Percentiles rank a stretch among this genome's conserved stretches.
These are phyloP conservation scores for Enteromius viviparus DNA, from an alignment of 2,797 vertebrate genomes.

Conservation along the genomic window DNA sequence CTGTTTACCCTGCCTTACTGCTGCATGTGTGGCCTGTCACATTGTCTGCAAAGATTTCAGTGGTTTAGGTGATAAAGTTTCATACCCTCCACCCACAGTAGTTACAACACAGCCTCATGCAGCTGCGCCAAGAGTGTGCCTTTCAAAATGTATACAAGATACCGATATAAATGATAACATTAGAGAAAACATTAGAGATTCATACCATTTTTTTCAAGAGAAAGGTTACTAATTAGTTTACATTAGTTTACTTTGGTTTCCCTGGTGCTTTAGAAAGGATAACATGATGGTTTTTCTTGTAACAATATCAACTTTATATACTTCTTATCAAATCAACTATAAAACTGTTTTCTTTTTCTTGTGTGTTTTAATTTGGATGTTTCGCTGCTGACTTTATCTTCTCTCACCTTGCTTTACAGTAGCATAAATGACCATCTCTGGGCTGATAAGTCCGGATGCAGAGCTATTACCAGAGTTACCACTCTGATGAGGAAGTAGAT, in stretches of 20 bases:
- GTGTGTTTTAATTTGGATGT: not conserved
- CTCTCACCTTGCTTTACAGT: not conserved
- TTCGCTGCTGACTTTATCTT: not conserved
- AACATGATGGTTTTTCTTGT: not conserved
- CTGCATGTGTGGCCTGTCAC: not conserved
- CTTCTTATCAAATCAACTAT: not conserved
- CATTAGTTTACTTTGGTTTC: no score
- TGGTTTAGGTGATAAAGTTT: conserved; percentile 16
- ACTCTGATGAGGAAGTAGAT: not conserved
- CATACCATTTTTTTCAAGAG: not conserved
- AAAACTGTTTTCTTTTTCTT: not conserved
- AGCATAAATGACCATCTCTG: not conserved
- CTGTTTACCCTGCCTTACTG: not conserved
- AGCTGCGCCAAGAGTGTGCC: not conserved
- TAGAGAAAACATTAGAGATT: no score
- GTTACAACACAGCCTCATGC: not conserved
- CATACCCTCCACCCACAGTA: not conserved
- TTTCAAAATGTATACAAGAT: not conserved
- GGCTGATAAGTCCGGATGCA: not conserved
- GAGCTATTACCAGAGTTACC: not conserved
- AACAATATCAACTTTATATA: not conserved
- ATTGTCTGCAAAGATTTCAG: not conserved
- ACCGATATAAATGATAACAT: not conserved
- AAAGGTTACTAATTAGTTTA: not conserved
- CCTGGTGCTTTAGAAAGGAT: not conserved